Conservation (phyloP, 1,140 invertebrate species). For the Eulimnadia texana region DNA sequence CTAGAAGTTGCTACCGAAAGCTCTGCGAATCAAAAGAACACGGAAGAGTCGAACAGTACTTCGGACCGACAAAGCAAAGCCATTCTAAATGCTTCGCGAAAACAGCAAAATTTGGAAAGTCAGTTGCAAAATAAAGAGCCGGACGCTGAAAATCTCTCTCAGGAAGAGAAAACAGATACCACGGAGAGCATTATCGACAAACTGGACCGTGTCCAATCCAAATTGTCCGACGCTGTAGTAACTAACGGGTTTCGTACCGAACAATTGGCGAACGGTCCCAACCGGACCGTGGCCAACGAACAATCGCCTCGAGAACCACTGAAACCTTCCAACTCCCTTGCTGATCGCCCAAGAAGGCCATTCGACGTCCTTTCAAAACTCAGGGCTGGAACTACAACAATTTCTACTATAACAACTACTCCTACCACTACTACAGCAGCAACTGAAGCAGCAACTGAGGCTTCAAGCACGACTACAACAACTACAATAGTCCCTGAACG, state of each 20-base stretch:
- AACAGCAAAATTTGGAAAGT: conserved; percentile 5
- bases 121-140: neutral
- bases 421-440: neutral
- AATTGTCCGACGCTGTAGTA: conserved; percentile 56
- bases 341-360: neutral
- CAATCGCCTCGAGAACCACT: neutral
- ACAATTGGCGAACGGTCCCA: conserved; percentile 21
- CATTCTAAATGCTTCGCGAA: neutral
- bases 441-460: neutral
- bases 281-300: neutral
- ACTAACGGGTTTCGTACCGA: conserved; percentile 38
- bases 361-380: conserved; percentile 8
- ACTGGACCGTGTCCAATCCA: conserved; percentile 63
- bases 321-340: conserved; percentile 2
- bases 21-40: conserved; percentile 29
- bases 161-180: conserved; percentile 31
- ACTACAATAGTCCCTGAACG: neutral
- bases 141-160: neutral
- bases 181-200: conserved; percentile 73
- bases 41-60: conserved; percentile 3
- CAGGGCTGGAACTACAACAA: neutral
- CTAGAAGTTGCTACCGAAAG: conserved; percentile 49
- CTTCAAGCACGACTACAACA: conserved; percentile 2
- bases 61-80: conserved; percentile 14
- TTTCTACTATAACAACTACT: neutral